phyloP scores from a whole-genome alignment of 2,113 vertebrate species.

The Colaptes auratus region DNA sequence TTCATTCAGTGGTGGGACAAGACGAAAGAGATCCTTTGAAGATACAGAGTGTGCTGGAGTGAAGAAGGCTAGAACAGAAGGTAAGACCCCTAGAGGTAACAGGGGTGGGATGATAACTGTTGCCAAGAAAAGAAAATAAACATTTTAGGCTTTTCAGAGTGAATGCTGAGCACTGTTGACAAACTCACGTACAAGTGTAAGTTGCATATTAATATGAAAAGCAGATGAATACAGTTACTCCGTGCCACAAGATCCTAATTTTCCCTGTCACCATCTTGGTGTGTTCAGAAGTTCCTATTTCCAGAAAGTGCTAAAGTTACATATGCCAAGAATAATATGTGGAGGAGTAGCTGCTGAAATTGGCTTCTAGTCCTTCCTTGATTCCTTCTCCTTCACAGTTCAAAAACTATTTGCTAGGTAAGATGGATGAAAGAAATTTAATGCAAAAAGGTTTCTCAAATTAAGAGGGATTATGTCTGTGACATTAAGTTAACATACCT shows the following conservation, averaged over 20 bases:
- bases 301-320: neutral
- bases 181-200: neutral
- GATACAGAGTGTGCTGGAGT: constrained; percentile 73
- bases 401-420: neutral
- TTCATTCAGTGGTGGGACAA: constrained; percentile 76
- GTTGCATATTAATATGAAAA: neutral
- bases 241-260: neutral
- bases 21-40: constrained; percentile 88
- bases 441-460: neutral
- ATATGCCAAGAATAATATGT: neutral
- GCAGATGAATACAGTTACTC: neutral
- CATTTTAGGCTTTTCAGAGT: neutral
- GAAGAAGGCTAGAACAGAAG: constrained; percentile 87
- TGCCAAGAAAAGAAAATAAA: constrained; percentile 53
- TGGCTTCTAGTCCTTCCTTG: neutral
- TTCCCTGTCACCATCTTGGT: neutral
- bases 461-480: neutral
- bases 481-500: neutral
- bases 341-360: neutral
- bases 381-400: neutral
- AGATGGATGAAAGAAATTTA: neutral
- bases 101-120: neutral
- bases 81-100: constrained; percentile 73
- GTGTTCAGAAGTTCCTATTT: neutral
- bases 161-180: constrained; percentile 44